These are phyloP conservation scores for Scaeva pyrastri DNA, from an alignment of 2,888 invertebrate genomes.

Conservation along the genomic window DNA sequence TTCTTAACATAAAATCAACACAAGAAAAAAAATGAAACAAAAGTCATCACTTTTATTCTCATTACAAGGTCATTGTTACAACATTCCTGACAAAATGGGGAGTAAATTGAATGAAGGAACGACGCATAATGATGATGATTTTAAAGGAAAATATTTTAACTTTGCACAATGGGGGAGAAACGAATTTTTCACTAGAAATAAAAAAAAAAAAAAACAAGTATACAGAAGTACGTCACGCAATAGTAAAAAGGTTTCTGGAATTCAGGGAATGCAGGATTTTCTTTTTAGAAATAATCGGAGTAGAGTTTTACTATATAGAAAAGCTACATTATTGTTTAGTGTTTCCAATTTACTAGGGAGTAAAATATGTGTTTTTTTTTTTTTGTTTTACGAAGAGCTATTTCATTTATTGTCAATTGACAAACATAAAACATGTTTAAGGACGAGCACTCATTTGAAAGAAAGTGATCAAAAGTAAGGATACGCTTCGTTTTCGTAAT, in stretches of 20 bases:
- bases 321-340: no score
- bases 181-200: slow-evolving; percentile 37
- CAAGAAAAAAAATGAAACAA: neutral
- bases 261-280: slow-evolving; percentile 57
- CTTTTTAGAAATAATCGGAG: slow-evolving; percentile 25
- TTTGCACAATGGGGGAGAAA: slow-evolving; percentile 9
- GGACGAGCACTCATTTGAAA: no score
- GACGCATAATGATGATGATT: slow-evolving; percentile 48
- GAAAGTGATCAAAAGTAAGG: no score
- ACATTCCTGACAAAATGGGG: slow-evolving; percentile 25
- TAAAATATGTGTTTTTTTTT: no score
- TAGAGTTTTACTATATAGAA: no score
- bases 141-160: slow-evolving; percentile 10
- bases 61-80: slow-evolving; percentile 62
- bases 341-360: no score
- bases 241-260: neutral
- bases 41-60: slow-evolving; percentile 46
- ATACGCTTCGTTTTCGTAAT: no score
- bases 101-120: slow-evolving; percentile 35
- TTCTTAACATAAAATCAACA: neutral
- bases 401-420: no score
- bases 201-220: slow-evolving; percentile 37
- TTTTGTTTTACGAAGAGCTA: no score
- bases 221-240: no score
- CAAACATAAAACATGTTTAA: no score